Evolutionary conservation across 2,888 invertebrate genomes (phyloP).

Genomic region (Drosophila pseudotakahashii): DNA sequence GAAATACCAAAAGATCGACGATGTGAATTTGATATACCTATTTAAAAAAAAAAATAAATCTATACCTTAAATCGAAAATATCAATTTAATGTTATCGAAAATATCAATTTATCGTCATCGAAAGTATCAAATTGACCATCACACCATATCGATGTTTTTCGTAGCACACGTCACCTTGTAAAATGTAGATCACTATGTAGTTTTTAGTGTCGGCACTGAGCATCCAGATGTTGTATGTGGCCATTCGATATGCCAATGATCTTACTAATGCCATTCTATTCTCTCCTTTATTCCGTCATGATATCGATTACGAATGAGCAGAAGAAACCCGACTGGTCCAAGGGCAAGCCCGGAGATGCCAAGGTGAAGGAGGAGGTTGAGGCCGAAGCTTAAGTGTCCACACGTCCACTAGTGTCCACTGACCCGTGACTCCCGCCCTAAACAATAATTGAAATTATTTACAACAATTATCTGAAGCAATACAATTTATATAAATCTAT

Average conservation of each 20-base stretch:
- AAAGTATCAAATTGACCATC: slow-evolving; percentile 9
- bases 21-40: slow-evolving; percentile 15
- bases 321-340: slow-evolving; percentile 98
- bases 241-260: not conserved
- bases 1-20: not conserved
- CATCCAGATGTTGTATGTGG: slow-evolving; percentile 28
- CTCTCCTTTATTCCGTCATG: slow-evolving; percentile 26
- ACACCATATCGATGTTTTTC: slow-evolving; percentile 6
- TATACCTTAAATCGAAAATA: too few species aligned
- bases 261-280: slow-evolving; percentile 18
- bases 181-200: slow-evolving; percentile 44
- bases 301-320: slow-evolving; percentile 85
- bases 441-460: slow-evolving; percentile 70
- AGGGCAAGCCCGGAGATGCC: slow-evolving; percentile 93
- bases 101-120: not conserved
- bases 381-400: slow-evolving; percentile 91
- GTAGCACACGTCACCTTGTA: slow-evolving; percentile 37
- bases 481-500: slow-evolving; percentile 56
- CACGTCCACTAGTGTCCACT: slow-evolving; percentile 83
- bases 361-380: slow-evolving; percentile 94
- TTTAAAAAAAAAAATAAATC: too few species aligned
- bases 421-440: slow-evolving; percentile 83
- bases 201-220: slow-evolving; percentile 40
- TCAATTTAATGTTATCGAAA: not conserved
- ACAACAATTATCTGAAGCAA: slow-evolving; percentile 65